These are phyloP conservation scores for Syrmaticus mikado DNA, from an alignment of 2,113 vertebrate species.

Conservation along the genomic window DNA sequence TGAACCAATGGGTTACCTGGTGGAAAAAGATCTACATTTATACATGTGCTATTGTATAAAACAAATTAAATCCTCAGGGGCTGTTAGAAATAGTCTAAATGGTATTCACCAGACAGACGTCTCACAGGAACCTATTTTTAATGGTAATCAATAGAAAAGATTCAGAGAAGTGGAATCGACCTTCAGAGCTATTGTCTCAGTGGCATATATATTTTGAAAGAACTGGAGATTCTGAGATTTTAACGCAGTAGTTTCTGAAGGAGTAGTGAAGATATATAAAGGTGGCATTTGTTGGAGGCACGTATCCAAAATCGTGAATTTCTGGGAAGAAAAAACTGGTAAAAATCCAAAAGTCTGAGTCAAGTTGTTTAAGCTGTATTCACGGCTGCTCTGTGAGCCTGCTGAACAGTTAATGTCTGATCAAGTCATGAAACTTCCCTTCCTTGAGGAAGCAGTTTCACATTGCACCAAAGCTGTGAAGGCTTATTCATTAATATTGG, in stretches of 20 bases:
- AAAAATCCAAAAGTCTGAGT: not conserved
- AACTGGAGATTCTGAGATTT: not conserved
- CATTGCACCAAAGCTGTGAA: not conserved
- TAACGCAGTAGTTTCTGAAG: not conserved
- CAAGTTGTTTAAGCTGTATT: not conserved
- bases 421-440: not conserved
- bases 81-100: not conserved
- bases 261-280: not conserved
- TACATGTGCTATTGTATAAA: not conserved
- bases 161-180: not conserved
- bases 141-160: not conserved
- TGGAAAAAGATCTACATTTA: conserved; percentile 4
- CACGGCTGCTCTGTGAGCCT: not conserved
- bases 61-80: not conserved
- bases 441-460: not conserved
- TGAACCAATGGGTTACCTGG: not conserved
- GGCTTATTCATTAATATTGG: not conserved
- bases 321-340: not conserved
- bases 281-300: not conserved
- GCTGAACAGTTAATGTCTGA: not conserved
- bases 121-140: not conserved
- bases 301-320: not conserved
- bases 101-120: not conserved
- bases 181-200: not conserved
- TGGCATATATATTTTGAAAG: not conserved